Evolutionary conservation across 2,888 invertebrate species (phyloP), one percentile per base, ranked within the genome.

Genomic region (Microdon myrmicae): DNA sequence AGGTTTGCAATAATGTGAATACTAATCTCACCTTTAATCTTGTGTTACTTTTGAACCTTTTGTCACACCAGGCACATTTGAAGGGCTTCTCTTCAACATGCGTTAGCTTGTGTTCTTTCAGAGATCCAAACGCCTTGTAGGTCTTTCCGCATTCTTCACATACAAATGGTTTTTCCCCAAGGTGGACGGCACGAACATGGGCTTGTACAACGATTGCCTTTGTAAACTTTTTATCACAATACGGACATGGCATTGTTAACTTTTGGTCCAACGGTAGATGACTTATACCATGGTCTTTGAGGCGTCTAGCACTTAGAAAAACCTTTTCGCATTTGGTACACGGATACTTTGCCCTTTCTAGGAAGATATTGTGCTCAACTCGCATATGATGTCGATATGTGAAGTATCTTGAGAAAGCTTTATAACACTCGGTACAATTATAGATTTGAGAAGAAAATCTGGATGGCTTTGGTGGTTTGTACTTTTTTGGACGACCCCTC

Each of bases 131-230:
- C 3, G 82, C 81, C 19, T 80, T 80, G 10, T 82, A 76, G 7
- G 79, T 77, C 44, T 80, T 79, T 0, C 82, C 82, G 67, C 82
- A 83, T 48, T 78, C 75, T 51, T 82, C 81, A 58, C 82, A 83
- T 8, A 81, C 76, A 55, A 75, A 83, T 1, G 81, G 81, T 44
- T 80, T 76, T 7, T 72, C 71, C 22, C 77, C 76, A 2, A 73
- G 70, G 45, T 79, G 79, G 19, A 77, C 72, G 0, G 74, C 72
- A 31, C 74, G 75, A 3, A 74, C 69, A 25, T 77, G 77, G 0
- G 69, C 67, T 22, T 75, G 71, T 3, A 75, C 71, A 0, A 74
- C 72, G 0, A 71, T 66, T 2, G 69, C 67, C 23, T 71, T 74
- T n/a, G 72, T 71, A 14, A 76, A 78, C 32, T 72, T 74, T 51